Conservation (phyloP, 2,113 vertebrate genomes). For the Thunnus thynnus region DNA sequence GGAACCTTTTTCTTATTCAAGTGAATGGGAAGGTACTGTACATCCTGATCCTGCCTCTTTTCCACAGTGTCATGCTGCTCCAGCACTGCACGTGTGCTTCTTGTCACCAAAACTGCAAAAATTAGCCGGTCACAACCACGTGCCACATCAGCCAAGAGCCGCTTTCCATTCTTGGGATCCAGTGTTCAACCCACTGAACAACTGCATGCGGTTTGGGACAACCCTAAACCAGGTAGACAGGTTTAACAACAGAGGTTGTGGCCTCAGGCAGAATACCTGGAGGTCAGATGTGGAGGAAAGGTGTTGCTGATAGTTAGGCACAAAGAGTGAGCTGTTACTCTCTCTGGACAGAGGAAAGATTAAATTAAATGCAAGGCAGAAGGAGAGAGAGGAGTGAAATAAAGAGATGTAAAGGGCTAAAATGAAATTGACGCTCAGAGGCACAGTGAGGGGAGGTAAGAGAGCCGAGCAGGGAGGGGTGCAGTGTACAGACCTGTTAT, state of each 20-base stretch:
- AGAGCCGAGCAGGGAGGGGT: conserved; percentile 49
- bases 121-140: background rate
- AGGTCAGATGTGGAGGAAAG: background rate
- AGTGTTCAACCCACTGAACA: conserved; percentile 8
- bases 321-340: background rate
- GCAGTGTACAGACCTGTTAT: conserved; percentile 59
- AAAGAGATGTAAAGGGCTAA: background rate
- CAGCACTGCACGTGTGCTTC: background rate
- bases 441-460: conserved; percentile 23
- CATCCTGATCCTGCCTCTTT: background rate
- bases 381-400: background rate
- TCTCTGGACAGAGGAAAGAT: background rate
- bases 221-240: conserved; percentile 7
- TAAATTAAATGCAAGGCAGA: background rate
- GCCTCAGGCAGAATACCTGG: conserved; percentile 37
- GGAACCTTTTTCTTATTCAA: no score
- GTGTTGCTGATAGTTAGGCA: background rate
- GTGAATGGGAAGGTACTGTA: no score
- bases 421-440: background rate
- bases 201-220: background rate
- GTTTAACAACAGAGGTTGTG: conserved; percentile 4
- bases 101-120: background rate
- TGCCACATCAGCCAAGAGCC: background rate
- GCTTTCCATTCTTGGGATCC: background rate
- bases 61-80: background rate